Evolutionary conservation across 92 coral and sea anemone species (phyloP), one percentile per base, ranked within the genome.

Genomic region (Metridium senile): DNA sequence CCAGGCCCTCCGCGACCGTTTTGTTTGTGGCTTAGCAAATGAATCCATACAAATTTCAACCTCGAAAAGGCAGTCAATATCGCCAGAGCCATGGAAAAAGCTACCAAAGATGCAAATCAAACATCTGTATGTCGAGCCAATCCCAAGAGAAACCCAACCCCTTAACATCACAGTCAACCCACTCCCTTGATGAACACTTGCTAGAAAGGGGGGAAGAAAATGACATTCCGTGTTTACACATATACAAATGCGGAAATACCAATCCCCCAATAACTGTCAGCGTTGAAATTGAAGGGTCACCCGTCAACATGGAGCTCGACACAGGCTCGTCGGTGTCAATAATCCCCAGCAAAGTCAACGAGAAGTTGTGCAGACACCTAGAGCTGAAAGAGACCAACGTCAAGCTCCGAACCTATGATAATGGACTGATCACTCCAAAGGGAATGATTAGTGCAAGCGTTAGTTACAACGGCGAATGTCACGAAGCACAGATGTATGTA

Each of bases 41-140:
- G 43, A n/a, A 11, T 74, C 72, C 51, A 88, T 79, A 33, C 86
- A 88, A 54, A 83, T 20, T 82, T 80, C 17, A 89, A 81, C 10
- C 83, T 88, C 45, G 80, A 84, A 20, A 22, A 49, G 49, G 86
- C 86, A 17, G 77, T 76, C 52, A 65, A 80, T 13, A 75, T 82
- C 20, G 85, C 90, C 0, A 72, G 68, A 31, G 45, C 84, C 18
- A 74, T 80, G 89, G 96, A 90, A 75, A 83, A 86, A 81, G 89
- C 89, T 10, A 85, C 82, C 64, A 77, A 66, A 45, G 81, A 89
- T 61, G 77, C 90, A 9, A 90, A 74, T 10, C 88, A 85, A 35
- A 81, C 86, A 31, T n/a, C n/a, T n/a, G n/a, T n/a, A n/a, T n/a
- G n/a, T n/a, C n/a, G n/a, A n/a, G n/a, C n/a, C n/a, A n/a, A n/a